These are phyloP conservation scores for Melanotus villosus DNA, from an alignment of 2,888 invertebrate genomes.

Conservation along the genomic window DNA sequence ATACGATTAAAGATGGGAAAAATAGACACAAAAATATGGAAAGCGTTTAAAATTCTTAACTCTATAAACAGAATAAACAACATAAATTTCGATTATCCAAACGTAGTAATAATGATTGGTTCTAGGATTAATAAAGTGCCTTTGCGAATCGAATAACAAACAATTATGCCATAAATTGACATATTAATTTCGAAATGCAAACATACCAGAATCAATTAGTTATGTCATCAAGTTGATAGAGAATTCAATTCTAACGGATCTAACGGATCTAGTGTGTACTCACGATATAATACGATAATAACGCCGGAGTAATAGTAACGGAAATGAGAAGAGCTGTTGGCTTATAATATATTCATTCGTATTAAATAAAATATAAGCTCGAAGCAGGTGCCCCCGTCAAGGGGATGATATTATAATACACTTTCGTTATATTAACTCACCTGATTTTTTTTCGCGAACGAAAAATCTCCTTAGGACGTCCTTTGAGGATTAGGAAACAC, in stretches of 20 bases:
- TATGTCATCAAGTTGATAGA: slow-evolving; percentile 11
- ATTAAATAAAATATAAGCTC: too few relatives aligned
- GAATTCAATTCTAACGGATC: background rate
- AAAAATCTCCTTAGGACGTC: too few relatives aligned
- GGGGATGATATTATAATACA: background rate
- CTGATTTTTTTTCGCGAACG: background rate
- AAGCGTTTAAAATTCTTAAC: too few relatives aligned
- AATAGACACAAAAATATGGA: too few relatives aligned
- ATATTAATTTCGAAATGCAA: slow-evolving; percentile 10
- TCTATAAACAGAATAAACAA: too few relatives aligned
- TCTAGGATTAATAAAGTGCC: too few relatives aligned
- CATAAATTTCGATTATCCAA: too few relatives aligned
- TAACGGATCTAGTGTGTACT: background rate
- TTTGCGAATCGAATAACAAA: slow-evolving; percentile 9
- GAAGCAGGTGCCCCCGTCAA: too few relatives aligned
- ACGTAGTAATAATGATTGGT: too few relatives aligned
- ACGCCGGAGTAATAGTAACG: background rate
- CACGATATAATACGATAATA: background rate
- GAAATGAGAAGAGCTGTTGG: background rate
- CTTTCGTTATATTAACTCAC: background rate
- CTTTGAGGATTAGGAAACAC: background rate
- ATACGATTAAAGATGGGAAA: too few relatives aligned
- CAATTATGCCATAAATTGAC: background rate
- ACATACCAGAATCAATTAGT: slow-evolving; percentile 15
- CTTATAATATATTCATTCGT: background rate